phyloP scores from a whole-genome alignment of 2,888 invertebrate species.

The Acleris sparsana region DNA sequence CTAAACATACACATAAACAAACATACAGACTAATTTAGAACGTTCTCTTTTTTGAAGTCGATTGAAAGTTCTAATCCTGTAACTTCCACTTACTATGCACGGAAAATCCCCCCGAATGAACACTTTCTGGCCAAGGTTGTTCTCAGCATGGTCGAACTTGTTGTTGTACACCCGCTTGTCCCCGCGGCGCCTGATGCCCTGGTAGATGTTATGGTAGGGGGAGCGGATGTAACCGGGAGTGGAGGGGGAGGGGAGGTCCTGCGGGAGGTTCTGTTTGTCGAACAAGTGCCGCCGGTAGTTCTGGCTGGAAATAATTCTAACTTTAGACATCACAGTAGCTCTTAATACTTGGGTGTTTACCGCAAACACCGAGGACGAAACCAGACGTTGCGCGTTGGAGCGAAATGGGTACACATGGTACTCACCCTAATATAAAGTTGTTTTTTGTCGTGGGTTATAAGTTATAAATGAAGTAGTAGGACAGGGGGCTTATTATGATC shows the following conservation, averaged over 20 bases:
- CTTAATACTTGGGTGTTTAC: too few relatives aligned
- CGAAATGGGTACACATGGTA: too few relatives aligned
- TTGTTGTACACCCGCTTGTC: constrained; percentile 58
- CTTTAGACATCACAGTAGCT: too few relatives aligned
- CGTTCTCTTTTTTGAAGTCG: too few relatives aligned
- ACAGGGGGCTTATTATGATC: not conserved
- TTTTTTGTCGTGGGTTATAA: too few relatives aligned
- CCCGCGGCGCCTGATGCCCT: constrained; percentile 49
- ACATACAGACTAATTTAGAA: too few relatives aligned
- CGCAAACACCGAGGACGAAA: too few relatives aligned
- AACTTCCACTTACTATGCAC: constrained; percentile 54
- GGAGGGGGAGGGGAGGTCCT: constrained; percentile 43
- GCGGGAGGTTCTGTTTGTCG: constrained; percentile 7
- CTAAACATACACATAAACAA: too few relatives aligned
- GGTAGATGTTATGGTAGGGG: constrained; percentile 57
- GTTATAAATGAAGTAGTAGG: too few relatives aligned
- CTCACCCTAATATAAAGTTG: too few relatives aligned
- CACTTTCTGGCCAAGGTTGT: constrained; percentile 52
- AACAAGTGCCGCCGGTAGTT: constrained; percentile 30
- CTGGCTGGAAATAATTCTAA: constrained; percentile 8
- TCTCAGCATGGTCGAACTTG: constrained; percentile 48
- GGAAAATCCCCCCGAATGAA: constrained; percentile 53
- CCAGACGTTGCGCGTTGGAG: too few relatives aligned
- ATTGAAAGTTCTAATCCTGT: too few relatives aligned
- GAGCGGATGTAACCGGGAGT: constrained; percentile 27